Conservation (phyloP, 2,113 vertebrate genomes). For the Odontophorus gujanensis region DNA sequence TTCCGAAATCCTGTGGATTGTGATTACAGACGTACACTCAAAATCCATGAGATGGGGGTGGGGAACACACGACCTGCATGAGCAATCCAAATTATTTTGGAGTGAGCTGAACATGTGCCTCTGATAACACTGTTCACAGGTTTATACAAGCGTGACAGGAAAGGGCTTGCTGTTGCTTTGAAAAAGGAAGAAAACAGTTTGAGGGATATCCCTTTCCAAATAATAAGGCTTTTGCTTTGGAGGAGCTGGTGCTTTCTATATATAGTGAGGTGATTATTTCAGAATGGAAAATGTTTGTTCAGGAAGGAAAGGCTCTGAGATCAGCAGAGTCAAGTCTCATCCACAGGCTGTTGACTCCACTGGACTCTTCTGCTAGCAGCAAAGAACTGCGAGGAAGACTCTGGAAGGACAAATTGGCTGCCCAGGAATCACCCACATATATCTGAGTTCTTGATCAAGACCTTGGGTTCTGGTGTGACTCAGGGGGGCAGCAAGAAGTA, state of each 20-base stretch:
- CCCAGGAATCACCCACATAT: background rate
- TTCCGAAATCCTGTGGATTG: conserved; percentile 45
- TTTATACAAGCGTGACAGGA: background rate
- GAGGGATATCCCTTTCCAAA: background rate
- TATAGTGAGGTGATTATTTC: conserved; percentile 53
- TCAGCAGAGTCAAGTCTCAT: conserved; percentile 51
- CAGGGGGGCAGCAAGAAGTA: background rate
- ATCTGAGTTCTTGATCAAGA: rapidly evolving
- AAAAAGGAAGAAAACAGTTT: background rate
- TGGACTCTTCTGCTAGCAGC: background rate
- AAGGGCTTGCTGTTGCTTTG: background rate
- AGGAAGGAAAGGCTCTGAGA: conserved; percentile 72
- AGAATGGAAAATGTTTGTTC: conserved; percentile 69
- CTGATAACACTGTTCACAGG: background rate
- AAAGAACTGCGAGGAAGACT: background rate
- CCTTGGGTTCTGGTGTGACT: background rate
- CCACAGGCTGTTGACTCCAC: background rate
- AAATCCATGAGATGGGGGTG: background rate
- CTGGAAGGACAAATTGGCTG: background rate
- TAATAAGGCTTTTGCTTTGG: background rate
- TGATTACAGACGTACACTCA: conserved; percentile 13
- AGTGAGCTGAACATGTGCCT: background rate
- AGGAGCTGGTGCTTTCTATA: conserved; percentile 22
- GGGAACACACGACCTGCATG: background rate
- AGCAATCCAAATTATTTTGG: background rate